These are phyloP conservation scores for Anthoptus insignis DNA, from an alignment of 2,888 invertebrate genomes.

Conservation along the genomic window DNA sequence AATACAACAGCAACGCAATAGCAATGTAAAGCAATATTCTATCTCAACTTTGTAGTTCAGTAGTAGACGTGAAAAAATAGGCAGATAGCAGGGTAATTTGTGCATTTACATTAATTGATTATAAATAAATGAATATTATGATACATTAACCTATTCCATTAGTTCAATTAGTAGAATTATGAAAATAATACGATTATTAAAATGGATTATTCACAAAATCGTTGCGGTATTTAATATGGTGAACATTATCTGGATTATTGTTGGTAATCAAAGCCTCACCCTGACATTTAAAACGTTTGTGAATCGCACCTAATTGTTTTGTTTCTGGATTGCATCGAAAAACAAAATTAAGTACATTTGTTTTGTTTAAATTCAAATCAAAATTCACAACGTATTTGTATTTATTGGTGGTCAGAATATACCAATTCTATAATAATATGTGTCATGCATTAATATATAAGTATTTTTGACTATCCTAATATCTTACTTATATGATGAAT, in stretches of 20 bases:
- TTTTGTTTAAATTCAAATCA: not conserved
- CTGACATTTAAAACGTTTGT: slow-evolving; percentile 7
- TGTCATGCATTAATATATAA: too few relatives aligned
- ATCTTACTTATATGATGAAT: too few relatives aligned
- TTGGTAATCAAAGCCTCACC: slow-evolving; percentile 53
- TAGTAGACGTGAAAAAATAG: too few relatives aligned
- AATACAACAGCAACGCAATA: too few relatives aligned
- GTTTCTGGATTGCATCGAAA: slow-evolving; percentile 2
- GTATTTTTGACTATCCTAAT: too few relatives aligned
- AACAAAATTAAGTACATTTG: slow-evolving; percentile 7
- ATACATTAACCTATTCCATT: not conserved
- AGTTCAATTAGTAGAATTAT: not conserved
- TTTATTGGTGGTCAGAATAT: too few relatives aligned
- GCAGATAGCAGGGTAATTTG: too few relatives aligned
- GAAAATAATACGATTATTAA: not conserved
- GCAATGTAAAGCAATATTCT: too few relatives aligned
- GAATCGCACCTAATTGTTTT: slow-evolving; percentile 13
- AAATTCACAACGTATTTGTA: too few relatives aligned
- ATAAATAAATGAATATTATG: too few relatives aligned
- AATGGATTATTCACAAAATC: slow-evolving; percentile 14
- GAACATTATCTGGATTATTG: slow-evolving; percentile 67
- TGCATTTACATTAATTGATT: too few relatives aligned
- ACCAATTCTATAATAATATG: not conserved
- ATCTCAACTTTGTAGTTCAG: too few relatives aligned
- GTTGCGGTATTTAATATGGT: slow-evolving; percentile 56